Evolutionary conservation across 2,888 invertebrate species (phyloP), one percentile per base, ranked within the genome.

Genomic region (Ornithoptera priamus): DNA sequence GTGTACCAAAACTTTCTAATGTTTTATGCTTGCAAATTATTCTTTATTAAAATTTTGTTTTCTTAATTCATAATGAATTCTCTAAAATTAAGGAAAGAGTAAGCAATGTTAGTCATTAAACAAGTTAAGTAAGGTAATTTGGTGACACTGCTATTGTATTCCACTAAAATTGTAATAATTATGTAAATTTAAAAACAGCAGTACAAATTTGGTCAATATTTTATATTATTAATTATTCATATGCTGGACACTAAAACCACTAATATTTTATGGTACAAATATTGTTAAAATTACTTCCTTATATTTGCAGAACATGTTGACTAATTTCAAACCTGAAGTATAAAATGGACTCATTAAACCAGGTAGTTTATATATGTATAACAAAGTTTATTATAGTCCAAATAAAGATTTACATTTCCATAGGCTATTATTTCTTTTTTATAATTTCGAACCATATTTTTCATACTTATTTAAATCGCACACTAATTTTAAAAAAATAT

Each of bases 171-270:
- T 7, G 39, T 39, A 39, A 39, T 10, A 39, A 39, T 12, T 20
- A 20, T 22, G n/a, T 58, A 22, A 22, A 20, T 58, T 58, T 58
- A 58, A 58, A 58, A 30, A 60, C 59, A 60, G 24, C 22, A 30
- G 59, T 60, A 60, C 59, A 30, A 60, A 60, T 30, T 60, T 24
- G 59, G 30, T 60, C 59, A 60, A 60, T 60, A 30, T 60, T 30
- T 20, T 36, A 17, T 59, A 60, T 15, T 60, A 30, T 60, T 39
- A 39, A 39, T 39, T 39, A 39, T 0, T 39, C 39, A 39, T 39
- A 39, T 39, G 39, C 39, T 58, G 7, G 20, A 20, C 6, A 22
- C 4, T 22, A 6, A 20, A 58, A 58, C n/a, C 12, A 58, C 58
- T 20, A 20, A 1, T 58, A 22, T 18, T 53, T 53, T n/a, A 18